Percentiles rank a stretch among this genome's conserved stretches.
phyloP scores from a whole-genome alignment of 2,888 invertebrate genomes.

The Sycophila texana region DNA sequence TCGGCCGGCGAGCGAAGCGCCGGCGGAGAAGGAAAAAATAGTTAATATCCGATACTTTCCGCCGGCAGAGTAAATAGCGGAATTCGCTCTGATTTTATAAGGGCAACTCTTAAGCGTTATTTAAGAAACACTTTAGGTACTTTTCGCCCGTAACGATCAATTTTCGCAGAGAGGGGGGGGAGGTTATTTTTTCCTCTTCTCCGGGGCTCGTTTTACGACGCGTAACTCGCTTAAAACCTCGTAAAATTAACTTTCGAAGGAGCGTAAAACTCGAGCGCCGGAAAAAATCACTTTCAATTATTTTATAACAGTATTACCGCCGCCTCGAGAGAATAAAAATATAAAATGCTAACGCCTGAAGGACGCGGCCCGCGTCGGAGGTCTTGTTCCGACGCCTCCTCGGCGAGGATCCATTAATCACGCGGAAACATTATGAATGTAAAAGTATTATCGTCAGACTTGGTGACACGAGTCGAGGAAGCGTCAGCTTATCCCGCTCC shows the following conservation, averaged over 20 bases:
- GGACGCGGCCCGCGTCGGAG: background rate
- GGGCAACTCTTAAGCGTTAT: slow-evolving; percentile 18
- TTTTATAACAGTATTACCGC: slow-evolving; percentile 24
- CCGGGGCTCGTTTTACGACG: slow-evolving; percentile 35
- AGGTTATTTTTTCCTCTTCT: slow-evolving; percentile 25
- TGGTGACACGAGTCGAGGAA: background rate
- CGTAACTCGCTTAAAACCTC: slow-evolving; percentile 48
- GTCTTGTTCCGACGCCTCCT: background rate
- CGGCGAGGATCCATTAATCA: slow-evolving; percentile 9
- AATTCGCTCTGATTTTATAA: slow-evolving; percentile 34
- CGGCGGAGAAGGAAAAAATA: background rate
- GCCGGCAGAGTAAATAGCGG: background rate
- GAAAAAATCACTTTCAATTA: slow-evolving; percentile 39
- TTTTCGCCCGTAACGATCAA: slow-evolving; percentile 29
- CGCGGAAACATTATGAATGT: background rate
- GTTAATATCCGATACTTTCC: slow-evolving; percentile 23
- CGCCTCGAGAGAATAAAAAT: background rate
- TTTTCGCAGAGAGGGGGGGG: slow-evolving; percentile 17
- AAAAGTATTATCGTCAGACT: slow-evolving; percentile 4
- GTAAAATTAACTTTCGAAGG: slow-evolving; percentile 45
- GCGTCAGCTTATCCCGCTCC: background rate
- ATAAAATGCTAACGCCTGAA: background rate
- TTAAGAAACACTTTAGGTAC: slow-evolving; percentile 38
- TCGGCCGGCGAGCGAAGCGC: background rate
- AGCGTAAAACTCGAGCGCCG: slow-evolving; percentile 16